Conservation (phyloP, 1,140 invertebrate species). For the Oncopeltus fasciatus region DNA sequence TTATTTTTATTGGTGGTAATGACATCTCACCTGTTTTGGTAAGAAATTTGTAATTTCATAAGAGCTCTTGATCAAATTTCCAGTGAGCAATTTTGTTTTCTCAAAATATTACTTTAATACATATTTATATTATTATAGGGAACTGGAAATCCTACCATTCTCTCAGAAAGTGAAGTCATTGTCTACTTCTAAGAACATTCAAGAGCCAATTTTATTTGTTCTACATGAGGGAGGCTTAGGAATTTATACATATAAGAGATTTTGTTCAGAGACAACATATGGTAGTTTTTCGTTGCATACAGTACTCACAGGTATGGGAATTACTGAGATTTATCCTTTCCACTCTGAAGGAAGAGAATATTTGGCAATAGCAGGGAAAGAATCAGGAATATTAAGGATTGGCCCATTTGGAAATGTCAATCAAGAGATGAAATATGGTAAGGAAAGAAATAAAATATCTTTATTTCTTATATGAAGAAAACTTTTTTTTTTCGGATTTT, state of each 20-base stretch:
- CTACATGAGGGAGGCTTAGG: background rate
- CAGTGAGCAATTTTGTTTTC: too few relatives aligned
- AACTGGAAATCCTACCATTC: background rate
- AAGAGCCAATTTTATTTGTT: background rate
- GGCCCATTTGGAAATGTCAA: background rate
- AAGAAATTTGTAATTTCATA: too few relatives aligned
- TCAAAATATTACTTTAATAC: background rate
- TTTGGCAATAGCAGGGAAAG: background rate
- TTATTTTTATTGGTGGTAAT: too few relatives aligned
- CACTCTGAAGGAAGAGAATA: background rate
- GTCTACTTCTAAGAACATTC: background rate
- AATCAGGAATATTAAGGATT: background rate
- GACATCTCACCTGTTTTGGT: too few relatives aligned
- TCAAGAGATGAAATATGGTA: background rate
- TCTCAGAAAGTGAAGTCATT: background rate
- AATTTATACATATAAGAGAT: background rate
- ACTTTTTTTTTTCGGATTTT: too few relatives aligned
- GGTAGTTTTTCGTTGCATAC: background rate
- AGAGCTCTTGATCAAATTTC: too few relatives aligned
- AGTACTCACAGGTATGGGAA: background rate
- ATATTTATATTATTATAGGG: background rate
- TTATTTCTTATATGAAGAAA: too few relatives aligned
- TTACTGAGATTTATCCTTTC: background rate
- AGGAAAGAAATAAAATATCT: too few relatives aligned
- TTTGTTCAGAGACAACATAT: background rate